Evolutionary conservation across 2,888 invertebrate genomes (phyloP).

Genomic region (Leptopilina syphax): DNA sequence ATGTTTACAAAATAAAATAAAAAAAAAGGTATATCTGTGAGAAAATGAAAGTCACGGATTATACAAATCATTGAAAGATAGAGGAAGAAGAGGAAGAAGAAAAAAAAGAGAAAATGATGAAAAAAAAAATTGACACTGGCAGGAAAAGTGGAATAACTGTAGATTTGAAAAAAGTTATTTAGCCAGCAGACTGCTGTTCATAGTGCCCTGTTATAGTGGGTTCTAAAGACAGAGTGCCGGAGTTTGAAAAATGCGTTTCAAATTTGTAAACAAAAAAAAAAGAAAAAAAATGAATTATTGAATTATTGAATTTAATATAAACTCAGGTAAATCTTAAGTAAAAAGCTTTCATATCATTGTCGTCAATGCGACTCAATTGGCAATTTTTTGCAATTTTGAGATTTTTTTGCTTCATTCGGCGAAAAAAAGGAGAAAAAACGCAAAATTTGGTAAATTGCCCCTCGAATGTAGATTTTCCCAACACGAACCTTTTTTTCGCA

Average conservation of each 20-base stretch:
- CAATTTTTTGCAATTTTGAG: too few species aligned
- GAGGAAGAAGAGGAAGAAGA: too few species aligned
- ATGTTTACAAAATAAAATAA: slow-evolving; percentile 21
- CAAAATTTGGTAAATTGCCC: too few species aligned
- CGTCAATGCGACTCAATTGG: slow-evolving; percentile 12
- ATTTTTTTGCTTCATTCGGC: too few species aligned
- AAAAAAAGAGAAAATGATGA: too few species aligned
- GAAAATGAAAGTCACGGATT: slow-evolving; percentile 24
- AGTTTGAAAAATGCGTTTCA: slow-evolving; percentile 33
- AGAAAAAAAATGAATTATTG: not conserved
- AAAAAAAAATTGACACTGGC: slow-evolving; percentile 38
- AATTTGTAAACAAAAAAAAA: not conserved
- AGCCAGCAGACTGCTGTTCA: slow-evolving; percentile 76
- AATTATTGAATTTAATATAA: slow-evolving; percentile 5
- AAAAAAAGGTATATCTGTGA: slow-evolving; percentile 7
- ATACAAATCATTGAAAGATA: slow-evolving; percentile 12
- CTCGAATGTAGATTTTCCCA: too few species aligned
- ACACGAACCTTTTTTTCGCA: too few species aligned
- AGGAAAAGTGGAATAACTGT: slow-evolving; percentile 68
- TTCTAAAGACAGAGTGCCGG: slow-evolving; percentile 72
- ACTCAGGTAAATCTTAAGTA: not conserved
- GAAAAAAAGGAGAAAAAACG: too few species aligned
- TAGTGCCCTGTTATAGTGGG: slow-evolving; percentile 77
- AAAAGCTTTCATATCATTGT: slow-evolving; percentile 20
- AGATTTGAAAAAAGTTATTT: slow-evolving; percentile 74